phyloP scores from a whole-genome alignment of 2,888 invertebrate species.

The Tolmerus cingulatus region DNA sequence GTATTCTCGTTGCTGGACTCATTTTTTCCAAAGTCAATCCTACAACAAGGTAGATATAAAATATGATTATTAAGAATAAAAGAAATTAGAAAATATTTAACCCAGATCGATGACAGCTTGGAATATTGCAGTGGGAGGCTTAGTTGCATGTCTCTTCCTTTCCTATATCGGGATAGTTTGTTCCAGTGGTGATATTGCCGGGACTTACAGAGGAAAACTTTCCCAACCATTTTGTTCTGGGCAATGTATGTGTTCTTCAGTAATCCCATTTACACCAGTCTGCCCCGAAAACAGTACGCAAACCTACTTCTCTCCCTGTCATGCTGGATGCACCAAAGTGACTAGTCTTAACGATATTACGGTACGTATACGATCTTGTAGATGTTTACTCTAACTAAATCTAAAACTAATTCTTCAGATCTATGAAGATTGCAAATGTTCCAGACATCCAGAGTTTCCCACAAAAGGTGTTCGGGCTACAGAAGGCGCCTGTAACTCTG shows the following conservation, averaged over 20 bases:
- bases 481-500: constrained; percentile 67
- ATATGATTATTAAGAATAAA: background rate
- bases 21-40: constrained; percentile 66
- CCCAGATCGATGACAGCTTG: constrained; percentile 63
- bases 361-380: constrained; percentile 51
- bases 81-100: background rate
- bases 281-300: constrained; percentile 67
- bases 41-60: constrained; percentile 59
- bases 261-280: constrained; percentile 68
- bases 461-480: constrained; percentile 58
- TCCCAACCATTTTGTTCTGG: constrained; percentile 66
- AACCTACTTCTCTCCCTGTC: constrained; percentile 77
- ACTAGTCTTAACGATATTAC: constrained; percentile 62
- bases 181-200: constrained; percentile 63
- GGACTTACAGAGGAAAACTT: constrained; percentile 62
- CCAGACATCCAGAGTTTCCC: constrained; percentile 53
- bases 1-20: constrained; percentile 66
- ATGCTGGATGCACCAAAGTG: constrained; percentile 71
- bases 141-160: constrained; percentile 64
- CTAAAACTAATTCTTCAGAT: constrained; percentile 55
- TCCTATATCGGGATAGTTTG: constrained; percentile 64
- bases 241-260: constrained; percentile 66
- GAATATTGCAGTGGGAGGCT: constrained; percentile 63
- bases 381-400: background rate
- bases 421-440: constrained; percentile 67